Conservation (phyloP, 2,888 invertebrate genomes). For the Andrena trimmerana region DNA sequence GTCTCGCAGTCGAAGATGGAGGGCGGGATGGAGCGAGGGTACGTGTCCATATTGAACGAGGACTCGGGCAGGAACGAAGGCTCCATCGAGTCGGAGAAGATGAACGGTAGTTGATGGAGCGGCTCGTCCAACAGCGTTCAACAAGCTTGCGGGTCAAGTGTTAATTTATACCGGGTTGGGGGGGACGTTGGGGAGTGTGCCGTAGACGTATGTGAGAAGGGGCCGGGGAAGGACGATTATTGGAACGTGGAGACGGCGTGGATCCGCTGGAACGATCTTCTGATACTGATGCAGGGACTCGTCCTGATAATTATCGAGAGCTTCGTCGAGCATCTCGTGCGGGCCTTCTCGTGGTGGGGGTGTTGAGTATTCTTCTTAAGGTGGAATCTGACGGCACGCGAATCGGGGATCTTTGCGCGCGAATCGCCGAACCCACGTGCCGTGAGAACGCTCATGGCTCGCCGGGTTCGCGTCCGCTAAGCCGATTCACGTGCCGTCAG, state of each 20-base stretch:
- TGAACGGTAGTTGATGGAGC: slow-evolving; percentile 12
- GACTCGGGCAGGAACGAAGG: neutral
- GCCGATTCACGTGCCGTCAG: no score
- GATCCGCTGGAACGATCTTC: neutral
- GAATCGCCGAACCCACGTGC: no score
- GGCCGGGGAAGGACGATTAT: neutral
- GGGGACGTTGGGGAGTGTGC: neutral
- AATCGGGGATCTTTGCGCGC: no score
- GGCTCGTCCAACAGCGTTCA: neutral
- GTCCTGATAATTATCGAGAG: neutral
- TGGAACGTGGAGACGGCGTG: neutral
- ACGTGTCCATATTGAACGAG: slow-evolving; percentile 12
- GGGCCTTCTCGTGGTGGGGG: neutral
- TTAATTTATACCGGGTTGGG: neutral
- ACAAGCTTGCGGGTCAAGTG: slow-evolving; percentile 52
- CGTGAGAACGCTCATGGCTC: no score
- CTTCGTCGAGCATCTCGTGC: neutral
- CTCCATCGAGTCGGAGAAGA: neutral
- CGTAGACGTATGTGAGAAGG: neutral
- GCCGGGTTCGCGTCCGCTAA: no score
- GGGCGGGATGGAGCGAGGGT: neutral
- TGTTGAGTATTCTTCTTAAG: neutral
- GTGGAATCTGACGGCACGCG: no score
- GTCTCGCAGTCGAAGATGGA: slow-evolving; percentile 1
- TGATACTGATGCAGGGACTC: neutral